Base-by-base conservation (phyloP, 2,113 vertebrate species). In the Notiomystis cincta region DNA sequence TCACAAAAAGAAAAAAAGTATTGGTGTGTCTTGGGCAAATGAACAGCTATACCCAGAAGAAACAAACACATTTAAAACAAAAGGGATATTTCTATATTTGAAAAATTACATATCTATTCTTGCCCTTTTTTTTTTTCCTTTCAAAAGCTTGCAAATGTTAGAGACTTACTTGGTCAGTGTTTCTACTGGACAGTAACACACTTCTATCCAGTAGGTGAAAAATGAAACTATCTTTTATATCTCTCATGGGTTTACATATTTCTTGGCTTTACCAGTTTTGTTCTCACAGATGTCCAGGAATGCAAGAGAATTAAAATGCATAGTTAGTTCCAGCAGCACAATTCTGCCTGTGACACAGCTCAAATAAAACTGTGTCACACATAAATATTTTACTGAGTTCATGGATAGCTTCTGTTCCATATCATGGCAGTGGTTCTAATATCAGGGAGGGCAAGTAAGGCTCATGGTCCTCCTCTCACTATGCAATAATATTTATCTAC, bases 111-210 rank as follows among this genome's bases (percentile, higher is more conserved):
- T 22, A 11, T 20, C 25, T 71, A 53, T 65, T 62, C 22, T 57
- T 81, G 4, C 9, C 22, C 27, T 24, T 82, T 42, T 58, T 24
- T 19, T 35, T 9, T 1, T 4, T 65, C 44, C 61, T 96, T 95
- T 69, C 72, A 72, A 64, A 91, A 82, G 60, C 51, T 91, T 96
- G 82, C 57, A 95, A 94, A 75, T 92, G 33, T 93, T 96, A 95
- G 91, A 81, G 23, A 57, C 18, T 5, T 60, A 75, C 72, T 58
- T 75, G 54, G 51, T 78, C 73, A 79, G n/a, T 38, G 66, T 24
- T 98, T 94, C 81, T 57, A 89, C 48, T 77, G 91, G 58, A 82
- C 17, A 27, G 33, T 25, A 78, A 96, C 78, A 95, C 8, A 42
- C 85, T 95, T 91, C 71, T 72, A 33, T 56, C 67, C 72, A 92